Evolutionary conservation across 1,140 invertebrate genomes (phyloP).

Genomic region (Aleiodes sp.): DNA sequence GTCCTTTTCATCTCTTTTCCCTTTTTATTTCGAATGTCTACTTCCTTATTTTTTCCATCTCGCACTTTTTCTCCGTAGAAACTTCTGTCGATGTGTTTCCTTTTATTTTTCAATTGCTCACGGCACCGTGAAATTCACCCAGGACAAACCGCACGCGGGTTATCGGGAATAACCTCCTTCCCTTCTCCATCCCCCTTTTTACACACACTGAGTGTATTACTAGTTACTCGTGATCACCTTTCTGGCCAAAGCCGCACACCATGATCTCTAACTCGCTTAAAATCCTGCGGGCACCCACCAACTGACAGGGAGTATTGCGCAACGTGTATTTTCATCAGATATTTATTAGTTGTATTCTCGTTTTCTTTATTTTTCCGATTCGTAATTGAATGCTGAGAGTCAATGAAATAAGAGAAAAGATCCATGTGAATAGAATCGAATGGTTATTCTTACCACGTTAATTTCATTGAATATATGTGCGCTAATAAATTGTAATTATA

Average conservation of each 20-base stretch:
- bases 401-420: too few species aligned
- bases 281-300: slow-evolving; percentile 19
- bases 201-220: too few species aligned
- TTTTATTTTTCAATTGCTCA: neutral
- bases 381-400: neutral
- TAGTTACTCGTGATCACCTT: slow-evolving; percentile 18
- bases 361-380: neutral
- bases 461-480: too few species aligned
- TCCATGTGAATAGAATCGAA: too few species aligned
- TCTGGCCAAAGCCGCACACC: slow-evolving; percentile 12
- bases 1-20: too few species aligned
- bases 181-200: too few species aligned
- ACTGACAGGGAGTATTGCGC: slow-evolving; percentile 26
- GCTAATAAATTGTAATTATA: too few species aligned
- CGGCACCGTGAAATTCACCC: slow-evolving; percentile 23
- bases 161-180: slow-evolving; percentile 32
- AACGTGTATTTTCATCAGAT: neutral
- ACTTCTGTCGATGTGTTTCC: neutral
- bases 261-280: neutral
- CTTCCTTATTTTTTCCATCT: neutral
- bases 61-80: neutral
- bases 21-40: too few species aligned
- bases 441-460: too few species aligned
- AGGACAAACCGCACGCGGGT: slow-evolving; percentile 15
- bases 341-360: too few species aligned